Conservation (phyloP, 2,888 invertebrate genomes). For the Volucella inflata region DNA sequence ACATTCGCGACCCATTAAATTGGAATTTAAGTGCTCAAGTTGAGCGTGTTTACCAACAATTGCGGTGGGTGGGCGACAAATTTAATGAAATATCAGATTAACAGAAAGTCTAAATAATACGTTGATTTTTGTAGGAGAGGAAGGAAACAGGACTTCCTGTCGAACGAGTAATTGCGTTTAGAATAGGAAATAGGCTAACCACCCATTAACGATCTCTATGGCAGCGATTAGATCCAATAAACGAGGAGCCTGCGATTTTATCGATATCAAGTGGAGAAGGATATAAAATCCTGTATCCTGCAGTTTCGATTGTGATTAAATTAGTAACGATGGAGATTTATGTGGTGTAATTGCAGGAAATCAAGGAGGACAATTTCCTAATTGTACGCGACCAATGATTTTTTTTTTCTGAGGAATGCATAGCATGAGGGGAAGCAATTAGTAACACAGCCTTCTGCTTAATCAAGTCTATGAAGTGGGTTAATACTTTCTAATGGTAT, state of each 20-base stretch:
- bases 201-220: constrained; percentile 64
- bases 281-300: no score
- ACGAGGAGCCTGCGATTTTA: constrained; percentile 39
- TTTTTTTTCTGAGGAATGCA: no score
- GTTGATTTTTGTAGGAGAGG: constrained; percentile 7
- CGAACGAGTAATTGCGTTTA: constrained; percentile 40
- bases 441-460: no score
- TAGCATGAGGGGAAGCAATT: no score
- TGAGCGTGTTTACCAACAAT: background rate
- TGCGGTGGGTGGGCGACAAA: constrained; percentile 42
- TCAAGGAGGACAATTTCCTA: constrained; percentile 24
- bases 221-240: constrained; percentile 65
- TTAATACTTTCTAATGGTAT: no score
- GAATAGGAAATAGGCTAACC: constrained; percentile 62
- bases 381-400: constrained; percentile 14
- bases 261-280: constrained; percentile 29
- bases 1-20: constrained; percentile 52
- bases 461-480: no score
- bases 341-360: constrained; percentile 44
- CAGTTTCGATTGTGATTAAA: constrained; percentile 36
- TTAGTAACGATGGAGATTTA: constrained; percentile 20
- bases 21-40: constrained; percentile 30
- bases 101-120: constrained; percentile 27
- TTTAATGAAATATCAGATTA: constrained; percentile 67
- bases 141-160: constrained; percentile 15